These are phyloP conservation scores for Clarias macrocephalus DNA, from an alignment of 2,113 vertebrate genomes.

Conservation along the genomic window DNA sequence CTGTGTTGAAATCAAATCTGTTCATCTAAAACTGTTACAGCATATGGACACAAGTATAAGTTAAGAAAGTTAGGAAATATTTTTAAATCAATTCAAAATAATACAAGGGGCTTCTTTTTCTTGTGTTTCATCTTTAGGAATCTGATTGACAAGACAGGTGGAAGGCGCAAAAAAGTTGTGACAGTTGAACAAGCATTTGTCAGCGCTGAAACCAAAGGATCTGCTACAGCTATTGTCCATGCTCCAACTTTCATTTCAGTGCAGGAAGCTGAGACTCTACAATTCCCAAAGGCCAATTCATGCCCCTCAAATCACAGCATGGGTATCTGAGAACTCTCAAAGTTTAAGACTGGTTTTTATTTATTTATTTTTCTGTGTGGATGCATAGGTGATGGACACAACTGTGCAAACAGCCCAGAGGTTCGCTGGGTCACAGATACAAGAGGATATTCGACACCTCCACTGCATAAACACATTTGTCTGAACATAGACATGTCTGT, in stretches of 20 bases:
- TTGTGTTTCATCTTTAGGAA: background rate
- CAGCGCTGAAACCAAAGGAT: conserved; percentile 39
- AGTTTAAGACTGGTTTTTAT: conserved; percentile 15
- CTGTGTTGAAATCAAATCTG: background rate
- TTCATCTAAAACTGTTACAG: background rate
- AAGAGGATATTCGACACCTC: background rate
- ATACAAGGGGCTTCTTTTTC: background rate
- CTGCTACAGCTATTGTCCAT: conserved; percentile 43
- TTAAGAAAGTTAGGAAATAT: background rate
- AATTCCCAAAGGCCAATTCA: background rate
- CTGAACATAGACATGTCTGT: background rate
- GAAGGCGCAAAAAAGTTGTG: conserved; percentile 25
- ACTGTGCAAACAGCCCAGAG: background rate
- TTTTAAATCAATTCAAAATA: background rate
- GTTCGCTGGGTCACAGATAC: background rate
- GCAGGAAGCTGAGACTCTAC: background rate
- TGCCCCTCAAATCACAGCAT: background rate
- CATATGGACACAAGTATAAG: background rate
- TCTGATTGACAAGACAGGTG: conserved; percentile 51
- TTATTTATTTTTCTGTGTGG: too few species aligned
- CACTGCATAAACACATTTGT: background rate
- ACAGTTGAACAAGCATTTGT: conserved; percentile 15
- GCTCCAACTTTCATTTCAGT: conserved; percentile 27
- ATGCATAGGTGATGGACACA: background rate
- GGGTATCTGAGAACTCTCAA: background rate